Conservation (phyloP, 2,888 invertebrate genomes). For the Zaprionus lineosus region DNA sequence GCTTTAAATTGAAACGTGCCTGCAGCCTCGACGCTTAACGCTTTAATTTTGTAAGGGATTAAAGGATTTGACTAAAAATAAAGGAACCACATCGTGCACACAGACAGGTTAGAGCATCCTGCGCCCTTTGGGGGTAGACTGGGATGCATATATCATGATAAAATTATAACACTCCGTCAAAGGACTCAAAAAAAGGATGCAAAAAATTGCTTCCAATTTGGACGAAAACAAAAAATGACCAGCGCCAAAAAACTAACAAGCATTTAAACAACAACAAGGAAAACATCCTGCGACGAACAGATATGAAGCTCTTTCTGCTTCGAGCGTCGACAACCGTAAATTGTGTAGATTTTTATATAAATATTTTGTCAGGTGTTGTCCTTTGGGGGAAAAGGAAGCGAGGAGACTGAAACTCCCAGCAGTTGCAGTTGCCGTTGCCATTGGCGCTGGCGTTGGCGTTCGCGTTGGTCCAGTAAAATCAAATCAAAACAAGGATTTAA, state of each 20-base stretch:
- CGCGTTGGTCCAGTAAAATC: slow-evolving; percentile 54
- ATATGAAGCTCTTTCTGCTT: no score
- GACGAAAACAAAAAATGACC: slow-evolving; percentile 26
- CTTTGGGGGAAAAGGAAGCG: no score
- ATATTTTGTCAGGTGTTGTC: slow-evolving; percentile 66
- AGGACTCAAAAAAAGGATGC: background rate
- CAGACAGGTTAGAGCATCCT: no score
- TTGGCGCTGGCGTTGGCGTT: slow-evolving; percentile 10
- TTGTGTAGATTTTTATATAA: slow-evolving; percentile 61
- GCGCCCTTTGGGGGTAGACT: no score
- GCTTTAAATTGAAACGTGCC: slow-evolving; percentile 66
- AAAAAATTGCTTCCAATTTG: slow-evolving; percentile 10
- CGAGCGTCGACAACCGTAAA: background rate
- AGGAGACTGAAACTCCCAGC: no score
- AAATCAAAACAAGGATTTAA: slow-evolving; percentile 57
- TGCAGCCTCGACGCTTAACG: slow-evolving; percentile 13
- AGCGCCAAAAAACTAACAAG: slow-evolving; percentile 29
- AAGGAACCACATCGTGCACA: background rate
- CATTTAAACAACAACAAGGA: slow-evolving; percentile 14
- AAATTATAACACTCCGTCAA: background rate
- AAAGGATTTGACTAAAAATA: background rate
- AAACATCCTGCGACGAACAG: no score
- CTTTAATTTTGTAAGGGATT: slow-evolving; percentile 14
- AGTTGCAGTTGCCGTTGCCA: no score
- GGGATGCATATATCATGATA: background rate